phyloP scores from a whole-genome alignment of 2,797 vertebrate genomes.

The Epinephelus awoara region DNA sequence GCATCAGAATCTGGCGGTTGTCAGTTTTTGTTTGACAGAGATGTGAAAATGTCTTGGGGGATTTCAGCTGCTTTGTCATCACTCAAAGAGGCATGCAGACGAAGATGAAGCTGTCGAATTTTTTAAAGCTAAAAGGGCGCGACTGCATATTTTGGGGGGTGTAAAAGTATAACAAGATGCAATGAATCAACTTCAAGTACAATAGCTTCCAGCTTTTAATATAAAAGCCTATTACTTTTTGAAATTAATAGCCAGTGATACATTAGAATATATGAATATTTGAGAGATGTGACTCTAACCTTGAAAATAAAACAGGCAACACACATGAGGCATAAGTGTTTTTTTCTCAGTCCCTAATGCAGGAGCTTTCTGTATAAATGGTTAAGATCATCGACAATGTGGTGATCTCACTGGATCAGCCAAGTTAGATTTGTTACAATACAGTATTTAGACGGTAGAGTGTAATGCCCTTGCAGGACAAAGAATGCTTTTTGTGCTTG shows the following conservation, averaged over 20 bases:
- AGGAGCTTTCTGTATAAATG: background rate
- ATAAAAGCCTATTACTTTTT: conserved; percentile 18
- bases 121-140: background rate
- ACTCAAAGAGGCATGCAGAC: background rate
- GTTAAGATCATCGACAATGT: background rate
- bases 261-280: conserved; percentile 32
- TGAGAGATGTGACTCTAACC: conserved; percentile 18
- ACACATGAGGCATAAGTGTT: background rate
- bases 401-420: background rate
- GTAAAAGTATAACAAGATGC: conserved; percentile 15
- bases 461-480: background rate
- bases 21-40: background rate
- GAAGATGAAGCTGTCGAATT: background rate
- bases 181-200: conserved; percentile 33
- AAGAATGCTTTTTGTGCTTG: background rate
- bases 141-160: conserved; percentile 18
- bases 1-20: background rate
- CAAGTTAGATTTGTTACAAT: background rate
- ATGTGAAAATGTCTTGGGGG: background rate
- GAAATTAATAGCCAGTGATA: conserved; percentile 12
- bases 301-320: conserved; percentile 18
- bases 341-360: background rate
- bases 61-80: conserved; percentile 12
- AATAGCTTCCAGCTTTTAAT: conserved; percentile 7
- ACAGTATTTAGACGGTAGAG: too few species aligned